Conservation (phyloP, 2,113 vertebrate genomes). For the Vulpes vulpes region DNA sequence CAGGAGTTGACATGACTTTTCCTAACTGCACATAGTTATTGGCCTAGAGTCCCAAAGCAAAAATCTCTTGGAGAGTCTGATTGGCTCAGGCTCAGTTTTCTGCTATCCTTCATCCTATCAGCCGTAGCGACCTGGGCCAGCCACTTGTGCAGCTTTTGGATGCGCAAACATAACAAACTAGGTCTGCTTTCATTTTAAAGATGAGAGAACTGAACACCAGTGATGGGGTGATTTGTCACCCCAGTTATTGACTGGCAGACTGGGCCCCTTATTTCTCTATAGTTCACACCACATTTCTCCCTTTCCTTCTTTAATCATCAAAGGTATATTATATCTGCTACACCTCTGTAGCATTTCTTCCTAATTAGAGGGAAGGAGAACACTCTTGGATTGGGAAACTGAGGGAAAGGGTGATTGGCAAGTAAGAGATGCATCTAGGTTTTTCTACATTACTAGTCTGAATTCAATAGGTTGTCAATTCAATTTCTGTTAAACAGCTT, state of each 20-base stretch:
- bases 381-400: background rate
- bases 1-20: background rate
- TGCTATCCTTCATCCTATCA: background rate
- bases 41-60: background rate
- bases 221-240: background rate
- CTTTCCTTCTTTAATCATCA: background rate
- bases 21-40: background rate
- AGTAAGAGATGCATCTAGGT: background rate
- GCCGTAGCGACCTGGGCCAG: background rate
- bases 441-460: background rate
- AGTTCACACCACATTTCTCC: background rate
- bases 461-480: background rate
- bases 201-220: background rate
- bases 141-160: background rate
- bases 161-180: background rate
- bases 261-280: background rate
- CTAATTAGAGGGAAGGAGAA: background rate
- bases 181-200: background rate
- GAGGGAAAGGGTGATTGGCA: background rate
- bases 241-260: background rate
- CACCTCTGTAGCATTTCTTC: background rate
- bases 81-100: background rate
- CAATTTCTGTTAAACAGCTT: background rate
- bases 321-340: background rate
- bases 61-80: background rate